These are phyloP conservation scores for Didymodactylos carnosus DNA, from an alignment of 2,888 invertebrate species.

Conservation along the genomic window DNA sequence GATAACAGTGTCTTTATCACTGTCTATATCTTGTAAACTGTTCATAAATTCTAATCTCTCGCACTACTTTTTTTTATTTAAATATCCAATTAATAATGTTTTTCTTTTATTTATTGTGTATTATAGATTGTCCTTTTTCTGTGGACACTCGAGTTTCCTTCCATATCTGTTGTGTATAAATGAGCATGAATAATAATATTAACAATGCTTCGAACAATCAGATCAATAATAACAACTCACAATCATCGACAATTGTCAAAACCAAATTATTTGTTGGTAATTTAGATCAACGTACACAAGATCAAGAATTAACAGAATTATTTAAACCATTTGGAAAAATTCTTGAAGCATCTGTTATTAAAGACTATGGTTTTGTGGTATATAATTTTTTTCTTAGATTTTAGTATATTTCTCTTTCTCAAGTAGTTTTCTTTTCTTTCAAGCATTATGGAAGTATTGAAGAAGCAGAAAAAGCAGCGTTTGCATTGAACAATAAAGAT, in stretches of 20 bases:
- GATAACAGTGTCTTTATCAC: too few relatives aligned
- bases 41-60: too few relatives aligned
- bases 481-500: background rate
- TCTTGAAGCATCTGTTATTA: background rate
- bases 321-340: background rate
- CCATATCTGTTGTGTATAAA: too few relatives aligned
- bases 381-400: background rate
- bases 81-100: too few relatives aligned
- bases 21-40: too few relatives aligned
- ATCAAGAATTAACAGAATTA: background rate
- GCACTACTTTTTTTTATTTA: too few relatives aligned
- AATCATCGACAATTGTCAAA: background rate
- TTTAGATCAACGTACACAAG: background rate
- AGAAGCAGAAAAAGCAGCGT: background rate
- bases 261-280: background rate
- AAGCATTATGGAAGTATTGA: background rate
- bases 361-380: background rate
- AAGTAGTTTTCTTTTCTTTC: too few relatives aligned
- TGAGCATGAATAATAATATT: too few relatives aligned
- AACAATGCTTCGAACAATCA: background rate
- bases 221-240: too few relatives aligned
- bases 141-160: too few relatives aligned
- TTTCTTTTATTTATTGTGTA: too few relatives aligned
- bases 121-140: too few relatives aligned
- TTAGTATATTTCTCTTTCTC: background rate